Percentiles rank a stretch among this genome's conserved stretches.
These are phyloP conservation scores for Sternotherus odoratus DNA, from an alignment of 2,797 vertebrate genomes.

Conservation along the genomic window DNA sequence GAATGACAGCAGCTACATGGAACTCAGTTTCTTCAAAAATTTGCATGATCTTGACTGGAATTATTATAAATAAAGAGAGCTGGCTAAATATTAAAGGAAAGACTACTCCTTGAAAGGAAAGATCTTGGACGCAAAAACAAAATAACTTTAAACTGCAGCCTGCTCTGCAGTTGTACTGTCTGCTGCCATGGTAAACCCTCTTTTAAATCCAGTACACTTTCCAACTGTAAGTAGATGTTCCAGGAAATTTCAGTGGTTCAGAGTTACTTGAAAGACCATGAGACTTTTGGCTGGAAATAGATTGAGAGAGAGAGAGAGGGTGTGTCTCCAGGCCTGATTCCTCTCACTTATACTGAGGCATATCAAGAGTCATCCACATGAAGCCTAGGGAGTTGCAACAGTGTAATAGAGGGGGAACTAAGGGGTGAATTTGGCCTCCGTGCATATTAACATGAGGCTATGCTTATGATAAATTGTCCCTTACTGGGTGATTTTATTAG, in stretches of 20 bases:
- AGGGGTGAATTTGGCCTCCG: neutral
- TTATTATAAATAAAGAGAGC: neutral
- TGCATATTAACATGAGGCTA: neutral
- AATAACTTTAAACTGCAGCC: neutral
- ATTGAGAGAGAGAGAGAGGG: fast-evolving
- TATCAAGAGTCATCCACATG: neutral
- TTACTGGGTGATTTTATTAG: neutral
- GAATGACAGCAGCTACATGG: neutral
- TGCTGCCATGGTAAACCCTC: neutral
- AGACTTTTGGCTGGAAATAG: fast-evolving
- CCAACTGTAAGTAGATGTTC: neutral
- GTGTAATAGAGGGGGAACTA: neutral
- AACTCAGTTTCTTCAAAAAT: neutral
- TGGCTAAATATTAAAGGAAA: neutral
- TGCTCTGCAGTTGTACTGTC: fast-evolving
- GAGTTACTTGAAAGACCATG: neutral
- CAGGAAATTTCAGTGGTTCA: neutral
- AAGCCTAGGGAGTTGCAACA: neutral
- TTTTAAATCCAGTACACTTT: neutral
- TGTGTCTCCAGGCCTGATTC: neutral
- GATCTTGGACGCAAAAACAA: neutral
- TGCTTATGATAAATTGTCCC: neutral
- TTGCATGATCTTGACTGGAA: neutral
- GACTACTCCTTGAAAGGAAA: fast-evolving
- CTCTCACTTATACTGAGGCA: fast-evolving